These are phyloP conservation scores for Bambusicola thoracicus DNA, from an alignment of 2,113 vertebrate genomes.

Conservation along the genomic window DNA sequence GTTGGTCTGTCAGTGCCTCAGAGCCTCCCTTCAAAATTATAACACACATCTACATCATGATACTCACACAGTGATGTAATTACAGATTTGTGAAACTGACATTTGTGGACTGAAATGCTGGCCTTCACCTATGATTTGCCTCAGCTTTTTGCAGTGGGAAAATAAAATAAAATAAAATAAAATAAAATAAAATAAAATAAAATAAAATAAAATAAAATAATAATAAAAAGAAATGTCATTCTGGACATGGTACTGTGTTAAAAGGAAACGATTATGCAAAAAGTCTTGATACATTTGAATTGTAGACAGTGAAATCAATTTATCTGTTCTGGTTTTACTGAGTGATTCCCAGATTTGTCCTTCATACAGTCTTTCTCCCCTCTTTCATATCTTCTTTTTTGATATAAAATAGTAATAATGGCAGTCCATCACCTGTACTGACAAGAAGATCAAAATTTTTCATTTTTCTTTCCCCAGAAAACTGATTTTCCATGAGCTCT, in stretches of 20 bases:
- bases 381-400: neutral
- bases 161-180: too few species aligned
- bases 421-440: neutral
- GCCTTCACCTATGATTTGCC: neutral
- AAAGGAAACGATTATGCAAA: neutral
- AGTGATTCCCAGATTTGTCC: neutral
- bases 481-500: neutral
- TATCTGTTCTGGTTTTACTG: neutral
- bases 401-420: constrained; percentile 13
- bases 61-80: neutral
- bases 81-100: neutral
- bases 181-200: too few species aligned
- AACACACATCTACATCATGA: neutral
- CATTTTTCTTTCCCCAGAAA: neutral
- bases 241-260: neutral
- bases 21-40: accelerated
- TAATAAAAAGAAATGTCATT: neutral
- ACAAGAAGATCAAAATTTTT: neutral
- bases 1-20: neutral
- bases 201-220: too few species aligned
- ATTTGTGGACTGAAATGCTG: neutral
- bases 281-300: neutral
- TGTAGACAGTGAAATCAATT: neutral
- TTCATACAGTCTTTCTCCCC: neutral
- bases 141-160: neutral